Percentiles rank a stretch among this genome's conserved stretches.
Evolutionary conservation across 2,888 invertebrate species (phyloP).

Genomic region (Harpagoxenus sublaevis): DNA sequence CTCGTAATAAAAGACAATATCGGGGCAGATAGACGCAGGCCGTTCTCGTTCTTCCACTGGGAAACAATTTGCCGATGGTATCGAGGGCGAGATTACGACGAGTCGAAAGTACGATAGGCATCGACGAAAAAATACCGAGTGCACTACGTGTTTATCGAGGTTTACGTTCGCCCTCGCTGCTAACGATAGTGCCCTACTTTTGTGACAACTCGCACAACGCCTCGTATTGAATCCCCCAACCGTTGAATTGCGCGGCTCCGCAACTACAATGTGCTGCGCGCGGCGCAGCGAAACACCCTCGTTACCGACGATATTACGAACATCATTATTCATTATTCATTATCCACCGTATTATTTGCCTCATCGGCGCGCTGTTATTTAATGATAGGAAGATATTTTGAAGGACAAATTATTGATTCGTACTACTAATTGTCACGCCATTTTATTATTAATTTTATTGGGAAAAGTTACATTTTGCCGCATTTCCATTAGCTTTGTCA

Average conservation of each 20-base stretch:
- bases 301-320: conserved; percentile 3
- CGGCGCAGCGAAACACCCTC: not conserved
- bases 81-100: conserved; percentile 60
- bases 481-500: not conserved
- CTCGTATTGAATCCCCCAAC: conserved; percentile 19
- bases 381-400: not conserved
- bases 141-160: conserved; percentile 58
- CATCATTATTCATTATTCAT: conserved; percentile 25
- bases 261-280: not conserved
- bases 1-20: not conserved
- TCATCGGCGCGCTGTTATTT: conserved; percentile 22
- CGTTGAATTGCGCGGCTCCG: conserved; percentile 21
- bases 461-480: not conserved
- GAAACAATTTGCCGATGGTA: conserved; percentile 63
- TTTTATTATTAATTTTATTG: not conserved
- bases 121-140: conserved; percentile 50
- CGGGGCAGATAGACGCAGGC: not conserved
- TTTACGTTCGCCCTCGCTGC: conserved; percentile 49
- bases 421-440: not conserved
- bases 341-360: conserved; percentile 25
- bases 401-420: not conserved
- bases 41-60: not conserved
- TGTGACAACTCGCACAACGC: conserved; percentile 14
- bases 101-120: conserved; percentile 55
- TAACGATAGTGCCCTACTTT: conserved; percentile 45